Evolutionary conservation across 1,140 invertebrate species (phyloP).

Genomic region (Neodiprion pinetum): DNA sequence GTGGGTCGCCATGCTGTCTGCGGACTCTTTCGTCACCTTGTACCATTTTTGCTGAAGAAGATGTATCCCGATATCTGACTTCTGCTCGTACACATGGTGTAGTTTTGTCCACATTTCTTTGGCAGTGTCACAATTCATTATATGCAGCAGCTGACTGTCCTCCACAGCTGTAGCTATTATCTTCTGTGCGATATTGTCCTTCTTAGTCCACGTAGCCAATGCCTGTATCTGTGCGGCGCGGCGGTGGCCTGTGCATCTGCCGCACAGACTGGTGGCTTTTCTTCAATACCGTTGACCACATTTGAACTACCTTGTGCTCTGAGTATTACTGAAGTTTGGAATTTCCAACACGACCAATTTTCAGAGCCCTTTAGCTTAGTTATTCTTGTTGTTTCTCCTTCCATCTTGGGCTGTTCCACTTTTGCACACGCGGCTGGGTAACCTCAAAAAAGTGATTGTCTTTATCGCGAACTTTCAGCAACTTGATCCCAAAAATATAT

Average conservation of each 20-base stretch:
- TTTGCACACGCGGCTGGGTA: neutral
- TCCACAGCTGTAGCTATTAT: slow-evolving; percentile 32
- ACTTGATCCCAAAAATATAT: no score
- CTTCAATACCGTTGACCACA: slow-evolving; percentile 2
- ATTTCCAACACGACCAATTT: slow-evolving; percentile 31
- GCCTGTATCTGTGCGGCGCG: neutral
- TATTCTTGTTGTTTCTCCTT: slow-evolving; percentile 21
- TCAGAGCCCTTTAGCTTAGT: slow-evolving; percentile 22
- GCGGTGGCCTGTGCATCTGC: neutral
- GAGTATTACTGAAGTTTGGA: slow-evolving; percentile 22
- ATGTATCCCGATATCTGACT: slow-evolving; percentile 24
- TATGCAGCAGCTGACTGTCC: slow-evolving; percentile 28
- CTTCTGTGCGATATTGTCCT: slow-evolving; percentile 30
- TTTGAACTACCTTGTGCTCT: slow-evolving; percentile 7
- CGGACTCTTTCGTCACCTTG: slow-evolving; percentile 15
- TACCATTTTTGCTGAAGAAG: slow-evolving; percentile 30
- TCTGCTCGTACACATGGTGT: slow-evolving; percentile 31
- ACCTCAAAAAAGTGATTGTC: neutral
- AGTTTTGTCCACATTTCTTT: slow-evolving; percentile 35
- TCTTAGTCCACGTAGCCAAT: slow-evolving; percentile 20
- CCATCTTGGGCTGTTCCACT: slow-evolving; percentile 1
- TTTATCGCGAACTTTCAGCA: neutral
- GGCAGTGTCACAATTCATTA: slow-evolving; percentile 34
- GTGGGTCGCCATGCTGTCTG: slow-evolving; percentile 26
- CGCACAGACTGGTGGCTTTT: neutral